Evolutionary conservation across 2,113 vertebrate species (phyloP), one percentile per base, ranked within the genome.

Genomic region (Carassius gibelio): DNA sequence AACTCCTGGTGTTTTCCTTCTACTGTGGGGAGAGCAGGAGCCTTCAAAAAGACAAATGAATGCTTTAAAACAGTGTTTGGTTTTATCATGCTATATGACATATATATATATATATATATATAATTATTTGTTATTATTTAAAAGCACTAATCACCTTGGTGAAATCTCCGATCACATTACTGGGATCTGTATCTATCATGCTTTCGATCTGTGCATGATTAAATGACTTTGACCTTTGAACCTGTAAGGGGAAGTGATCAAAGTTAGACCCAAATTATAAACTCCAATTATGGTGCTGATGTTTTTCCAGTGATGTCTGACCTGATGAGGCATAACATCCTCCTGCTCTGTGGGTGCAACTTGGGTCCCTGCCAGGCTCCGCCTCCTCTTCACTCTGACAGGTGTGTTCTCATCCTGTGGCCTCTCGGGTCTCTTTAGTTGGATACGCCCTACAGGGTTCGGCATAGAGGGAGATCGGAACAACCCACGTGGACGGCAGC

Each of bases 161-260:
- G 90, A 97, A 99, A 88, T 99, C 98, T 7, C 98, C 98, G 0
- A 96, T 97, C 19, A 99, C 93, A 26, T 96, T 94, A 0, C 64
- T 90, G 15, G 94, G 92, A 52, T 96, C 93, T 0, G 59, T 88
- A 84, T 94, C 96, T 84, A 97, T 85, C 86, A 98, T 90, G 80
- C 89, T 95, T 88, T 96, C 94, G 0, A 98, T 97, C 64, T 97
- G 94, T 0, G 90, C 81, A 0, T 96, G 93, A 85, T 95, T 96
- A 91, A 96, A 94, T 8, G 96, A 98, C 84, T 94, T 95, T 61
- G 96, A 97, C 64, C 96, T 94, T 79, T 96, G 92, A 36, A 96
- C 86, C 14, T 90, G 82, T 0, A 90, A 88, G 1, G 84, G 88
- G 5, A 55, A 8, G 34, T 0, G 5, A 55, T 45, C 17, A 36